These are phyloP conservation scores for Drosophila oshimai DNA, from an alignment of 1,140 invertebrate genomes.

Conservation along the genomic window DNA sequence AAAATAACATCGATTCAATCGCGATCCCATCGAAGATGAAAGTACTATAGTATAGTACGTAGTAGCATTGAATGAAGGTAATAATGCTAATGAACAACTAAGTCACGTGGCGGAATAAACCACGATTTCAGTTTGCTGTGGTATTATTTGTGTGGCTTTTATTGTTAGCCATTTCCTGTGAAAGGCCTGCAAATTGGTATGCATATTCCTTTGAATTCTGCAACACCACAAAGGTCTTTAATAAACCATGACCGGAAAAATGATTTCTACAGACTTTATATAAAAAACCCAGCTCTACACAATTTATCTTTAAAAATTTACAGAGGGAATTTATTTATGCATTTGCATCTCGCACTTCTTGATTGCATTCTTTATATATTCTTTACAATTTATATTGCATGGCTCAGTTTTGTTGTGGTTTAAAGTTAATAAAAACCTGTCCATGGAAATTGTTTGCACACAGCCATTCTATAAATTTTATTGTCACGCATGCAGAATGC, in stretches of 20 bases:
- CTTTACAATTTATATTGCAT: background rate
- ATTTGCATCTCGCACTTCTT: slow-evolving; percentile 14
- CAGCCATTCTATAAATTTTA: background rate
- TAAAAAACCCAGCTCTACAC: too few relatives aligned
- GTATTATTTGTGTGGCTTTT: too few relatives aligned
- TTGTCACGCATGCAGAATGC: background rate
- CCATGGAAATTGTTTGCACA: background rate
- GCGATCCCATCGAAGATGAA: background rate
- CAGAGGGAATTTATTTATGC: background rate
- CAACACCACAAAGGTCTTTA: background rate
- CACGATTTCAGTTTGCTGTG: background rate
- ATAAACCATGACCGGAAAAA: background rate
- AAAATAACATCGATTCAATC: slow-evolving; percentile 20
- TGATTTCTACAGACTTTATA: background rate
- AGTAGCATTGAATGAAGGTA: too few relatives aligned
- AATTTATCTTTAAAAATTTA: background rate
- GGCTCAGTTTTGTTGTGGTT: background rate
- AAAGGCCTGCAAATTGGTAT: too few relatives aligned
- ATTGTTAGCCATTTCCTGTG: background rate
- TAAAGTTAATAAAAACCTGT: background rate
- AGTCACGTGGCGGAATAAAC: background rate
- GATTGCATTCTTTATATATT: background rate
- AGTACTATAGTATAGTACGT: too few relatives aligned
- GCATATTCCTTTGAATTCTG: background rate
- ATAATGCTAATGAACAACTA: slow-evolving; percentile 21